Evolutionary conservation across 2,888 invertebrate genomes (phyloP).

Genomic region (Polyommatus icarus): DNA sequence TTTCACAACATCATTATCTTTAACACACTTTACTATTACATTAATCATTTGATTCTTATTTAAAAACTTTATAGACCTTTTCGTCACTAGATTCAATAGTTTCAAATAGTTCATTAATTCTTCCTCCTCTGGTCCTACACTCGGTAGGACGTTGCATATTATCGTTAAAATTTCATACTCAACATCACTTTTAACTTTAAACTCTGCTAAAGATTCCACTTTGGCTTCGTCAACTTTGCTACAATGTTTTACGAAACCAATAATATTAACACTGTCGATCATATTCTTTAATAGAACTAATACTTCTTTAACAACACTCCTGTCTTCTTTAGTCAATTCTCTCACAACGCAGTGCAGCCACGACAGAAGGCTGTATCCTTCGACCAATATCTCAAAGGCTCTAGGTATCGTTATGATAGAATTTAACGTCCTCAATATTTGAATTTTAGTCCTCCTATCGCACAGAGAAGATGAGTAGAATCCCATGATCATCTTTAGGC

Average conservation of each 20-base stretch:
- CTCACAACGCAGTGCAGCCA: conserved; percentile 81
- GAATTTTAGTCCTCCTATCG: conserved; percentile 82
- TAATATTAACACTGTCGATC: conserved; percentile 56
- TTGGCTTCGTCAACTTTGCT: conserved; percentile 47
- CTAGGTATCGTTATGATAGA: conserved; percentile 83
- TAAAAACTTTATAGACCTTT: conserved; percentile 59
- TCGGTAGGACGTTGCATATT: conserved; percentile 54
- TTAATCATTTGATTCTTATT: conserved; percentile 58
- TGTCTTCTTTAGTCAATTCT: conserved; percentile 50
- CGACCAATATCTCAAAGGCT: conserved; percentile 83
- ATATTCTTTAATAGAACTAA: conserved; percentile 55
- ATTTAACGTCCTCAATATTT: conserved; percentile 84
- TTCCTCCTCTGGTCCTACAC: conserved; percentile 53
- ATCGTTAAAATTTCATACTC: conserved; percentile 62
- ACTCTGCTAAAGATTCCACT: conserved; percentile 49
- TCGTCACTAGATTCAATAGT: conserved; percentile 58
- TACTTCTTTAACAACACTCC: conserved; percentile 50
- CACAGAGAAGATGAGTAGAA: conserved; percentile 83
- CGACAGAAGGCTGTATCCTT: conserved; percentile 84
- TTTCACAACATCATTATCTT: conserved; percentile 50
- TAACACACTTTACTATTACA: conserved; percentile 53
- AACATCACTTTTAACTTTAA: conserved; percentile 63
- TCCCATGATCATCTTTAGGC: conserved; percentile 88
- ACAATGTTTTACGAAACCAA: conserved; percentile 54
- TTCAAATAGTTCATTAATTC: conserved; percentile 54